Conservation (phyloP, 2,113 vertebrate genomes). For the Triplophysa tibetana region DNA sequence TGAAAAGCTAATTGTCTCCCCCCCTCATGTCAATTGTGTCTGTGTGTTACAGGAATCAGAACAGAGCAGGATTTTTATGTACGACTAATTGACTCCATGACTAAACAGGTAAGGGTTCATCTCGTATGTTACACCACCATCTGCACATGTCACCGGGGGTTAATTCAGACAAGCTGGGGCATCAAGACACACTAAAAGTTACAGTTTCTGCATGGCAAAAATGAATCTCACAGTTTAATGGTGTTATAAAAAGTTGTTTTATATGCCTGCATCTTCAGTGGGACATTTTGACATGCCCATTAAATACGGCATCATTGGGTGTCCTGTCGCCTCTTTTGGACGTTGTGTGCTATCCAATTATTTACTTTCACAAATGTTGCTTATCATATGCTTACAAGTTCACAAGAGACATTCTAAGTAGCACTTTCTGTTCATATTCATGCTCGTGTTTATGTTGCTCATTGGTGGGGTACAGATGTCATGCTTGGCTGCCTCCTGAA, state of each 20-base stretch:
- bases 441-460: slow-evolving; percentile 1
- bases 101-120: slow-evolving; percentile 81
- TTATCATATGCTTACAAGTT: background rate
- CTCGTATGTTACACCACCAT: background rate
- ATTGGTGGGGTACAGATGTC: slow-evolving; percentile 24
- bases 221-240: background rate
- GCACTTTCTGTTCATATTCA: background rate
- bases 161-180: slow-evolving; percentile 21
- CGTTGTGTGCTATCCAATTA: background rate
- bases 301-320: background rate
- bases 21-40: background rate
- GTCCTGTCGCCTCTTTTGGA: slow-evolving; percentile 10
- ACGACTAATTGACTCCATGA: slow-evolving; percentile 89
- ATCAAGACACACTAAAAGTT: slow-evolving; percentile 10
- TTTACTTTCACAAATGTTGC: background rate
- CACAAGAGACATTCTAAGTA: background rate
- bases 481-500: slow-evolving; percentile 29
- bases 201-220: slow-evolving; percentile 17
- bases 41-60: slow-evolving; percentile 73
- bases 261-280: background rate
- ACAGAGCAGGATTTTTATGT: slow-evolving; percentile 89
- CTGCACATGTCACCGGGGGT: slow-evolving; percentile 36
- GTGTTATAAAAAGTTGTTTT: background rate
- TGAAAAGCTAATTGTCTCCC: background rate
- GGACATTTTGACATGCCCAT: background rate